A percentile compares a stretch with the other conserved stretches of the same genome.
phyloP scores from a whole-genome alignment of 2,113 vertebrate species.

The Caracal caracal region DNA sequence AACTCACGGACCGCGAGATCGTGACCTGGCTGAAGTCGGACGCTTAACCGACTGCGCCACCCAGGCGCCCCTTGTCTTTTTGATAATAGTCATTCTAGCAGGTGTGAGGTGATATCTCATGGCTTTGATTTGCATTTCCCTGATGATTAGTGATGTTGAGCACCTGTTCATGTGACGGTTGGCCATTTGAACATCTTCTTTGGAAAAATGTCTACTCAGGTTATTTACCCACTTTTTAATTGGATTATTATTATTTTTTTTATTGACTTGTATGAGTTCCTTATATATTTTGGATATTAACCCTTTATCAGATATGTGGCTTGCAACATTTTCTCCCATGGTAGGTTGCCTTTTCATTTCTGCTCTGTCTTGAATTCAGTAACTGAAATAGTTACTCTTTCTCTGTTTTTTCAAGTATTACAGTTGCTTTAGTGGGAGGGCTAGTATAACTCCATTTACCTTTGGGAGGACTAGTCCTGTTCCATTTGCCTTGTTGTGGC shows the following conservation, averaged over 20 bases:
- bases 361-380: neutral
- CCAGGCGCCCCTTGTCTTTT: no score
- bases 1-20: no score
- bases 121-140: neutral
- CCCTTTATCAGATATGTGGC: neutral
- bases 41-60: no score
- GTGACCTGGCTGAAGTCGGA: no score
- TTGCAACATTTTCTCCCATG: neutral
- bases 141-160: neutral
- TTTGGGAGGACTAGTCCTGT: neutral
- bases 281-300: neutral
- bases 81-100: neutral
- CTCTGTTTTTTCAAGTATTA: neutral
- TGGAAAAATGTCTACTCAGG: neutral
- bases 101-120: neutral
- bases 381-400: neutral
- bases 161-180: neutral
- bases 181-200: neutral
- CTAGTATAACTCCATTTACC: neutral
- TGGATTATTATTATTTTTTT: neutral
- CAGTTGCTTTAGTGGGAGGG: neutral
- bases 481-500: neutral
- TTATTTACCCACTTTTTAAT: neutral
- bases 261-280: neutral
- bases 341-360: neutral